Percentiles rank a stretch among this genome's conserved stretches.
Conservation (phyloP, 2,113 vertebrate species). For the Astatoreochromis straeleni region DNA sequence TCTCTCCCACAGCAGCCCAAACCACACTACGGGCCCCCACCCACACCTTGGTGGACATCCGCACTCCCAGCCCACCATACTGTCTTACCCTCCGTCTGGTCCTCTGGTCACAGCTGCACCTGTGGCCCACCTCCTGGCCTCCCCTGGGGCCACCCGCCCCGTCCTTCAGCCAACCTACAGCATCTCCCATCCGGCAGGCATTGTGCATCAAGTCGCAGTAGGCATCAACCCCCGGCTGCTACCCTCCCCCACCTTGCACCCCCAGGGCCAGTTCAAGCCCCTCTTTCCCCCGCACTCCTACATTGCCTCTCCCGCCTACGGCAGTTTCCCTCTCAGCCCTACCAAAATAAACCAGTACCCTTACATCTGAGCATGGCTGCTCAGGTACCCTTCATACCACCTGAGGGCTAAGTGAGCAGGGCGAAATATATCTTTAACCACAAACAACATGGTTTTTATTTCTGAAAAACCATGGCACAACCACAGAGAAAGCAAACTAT, state of each 20-base stretch:
- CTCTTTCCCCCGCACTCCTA: constrained; percentile 92
- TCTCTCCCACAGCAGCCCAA: constrained; percentile 89
- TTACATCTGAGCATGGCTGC: constrained; percentile 81
- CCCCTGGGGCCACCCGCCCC: constrained; percentile 86
- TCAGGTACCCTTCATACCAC: constrained; percentile 48
- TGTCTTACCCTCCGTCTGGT: constrained; percentile 83
- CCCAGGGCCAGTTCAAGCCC: constrained; percentile 91
- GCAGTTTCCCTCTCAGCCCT: constrained; percentile 92
- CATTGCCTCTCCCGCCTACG: constrained; percentile 91
- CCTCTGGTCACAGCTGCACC: constrained; percentile 82
- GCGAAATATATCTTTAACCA: constrained; percentile 43
- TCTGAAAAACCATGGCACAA: constrained; percentile 92
- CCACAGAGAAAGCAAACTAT: constrained; percentile 88
- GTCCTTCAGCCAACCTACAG: constrained; percentile 84
- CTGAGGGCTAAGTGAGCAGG: constrained; percentile 44
- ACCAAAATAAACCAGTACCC: constrained; percentile 98
- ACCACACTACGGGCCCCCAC: constrained; percentile 76
- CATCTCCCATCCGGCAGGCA: constrained; percentile 80
- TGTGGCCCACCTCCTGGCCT: constrained; percentile 90
- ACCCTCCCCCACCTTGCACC: constrained; percentile 88
- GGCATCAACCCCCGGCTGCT: constrained; percentile 91
- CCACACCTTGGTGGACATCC: constrained; percentile 84
- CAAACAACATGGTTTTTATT: constrained; percentile 81
- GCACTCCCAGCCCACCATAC: constrained; percentile 80
- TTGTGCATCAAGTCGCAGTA: constrained; percentile 91